Evolutionary conservation across 2,113 vertebrate species (phyloP).

Genomic region (Scophthalmus maximus): DNA sequence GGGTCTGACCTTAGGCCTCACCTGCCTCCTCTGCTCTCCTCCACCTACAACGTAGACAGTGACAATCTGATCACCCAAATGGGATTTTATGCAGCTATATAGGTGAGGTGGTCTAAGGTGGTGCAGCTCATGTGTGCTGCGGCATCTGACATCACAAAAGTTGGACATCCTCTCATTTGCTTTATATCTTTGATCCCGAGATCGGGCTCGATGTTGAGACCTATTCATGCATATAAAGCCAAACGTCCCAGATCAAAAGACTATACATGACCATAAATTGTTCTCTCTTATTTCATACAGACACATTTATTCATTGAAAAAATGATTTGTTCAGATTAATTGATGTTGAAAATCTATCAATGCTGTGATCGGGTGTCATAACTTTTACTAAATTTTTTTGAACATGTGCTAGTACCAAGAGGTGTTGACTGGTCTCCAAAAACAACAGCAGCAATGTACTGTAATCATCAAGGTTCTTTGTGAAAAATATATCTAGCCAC

Average conservation of each 20-base stretch:
- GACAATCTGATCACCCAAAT: constrained; percentile 5
- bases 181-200: neutral
- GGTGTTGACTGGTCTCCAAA: neutral
- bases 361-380: no score
- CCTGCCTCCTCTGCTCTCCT: constrained; percentile 5
- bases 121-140: neutral
- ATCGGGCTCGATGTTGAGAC: no score
- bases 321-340: no score
- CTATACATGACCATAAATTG: no score
- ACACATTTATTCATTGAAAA: no score
- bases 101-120: neutral
- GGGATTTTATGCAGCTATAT: neutral
- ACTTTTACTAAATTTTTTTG: no score
- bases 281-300: no score
- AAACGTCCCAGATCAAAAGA: neutral
- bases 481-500: no score
- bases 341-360: no score
- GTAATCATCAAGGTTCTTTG: no score
- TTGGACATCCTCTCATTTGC: neutral
- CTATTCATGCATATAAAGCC: neutral
- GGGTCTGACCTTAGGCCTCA: no score
- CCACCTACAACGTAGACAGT: neutral
- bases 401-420: neutral
- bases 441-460: neutral
- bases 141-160: neutral